Conservation (phyloP, 2,113 vertebrate species). For the Xenopus laevis region DNA sequence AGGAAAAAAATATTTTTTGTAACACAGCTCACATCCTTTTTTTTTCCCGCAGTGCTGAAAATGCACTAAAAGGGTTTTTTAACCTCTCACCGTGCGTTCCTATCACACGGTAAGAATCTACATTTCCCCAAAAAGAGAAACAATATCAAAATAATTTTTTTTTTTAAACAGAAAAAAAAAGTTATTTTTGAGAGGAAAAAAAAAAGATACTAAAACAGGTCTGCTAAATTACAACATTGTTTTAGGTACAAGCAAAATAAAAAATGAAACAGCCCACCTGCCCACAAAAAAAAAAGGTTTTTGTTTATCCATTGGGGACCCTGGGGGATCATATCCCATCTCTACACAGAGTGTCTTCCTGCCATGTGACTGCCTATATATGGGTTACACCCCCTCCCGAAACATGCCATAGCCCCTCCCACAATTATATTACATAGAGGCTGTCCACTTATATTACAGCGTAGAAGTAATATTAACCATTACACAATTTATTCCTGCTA, state of each 20-base stretch:
- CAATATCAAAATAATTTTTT: constrained; percentile 7
- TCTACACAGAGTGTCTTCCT: background rate
- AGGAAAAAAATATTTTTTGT: background rate
- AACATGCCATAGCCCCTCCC: background rate
- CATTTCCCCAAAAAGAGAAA: constrained; percentile 29
- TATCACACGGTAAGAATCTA: constrained; percentile 34
- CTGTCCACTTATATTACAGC: background rate
- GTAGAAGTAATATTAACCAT: background rate
- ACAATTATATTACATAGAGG: constrained; percentile 3
- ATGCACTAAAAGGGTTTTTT: constrained; percentile 41
- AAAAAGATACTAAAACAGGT: constrained; percentile 38
- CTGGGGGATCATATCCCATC: too few relatives aligned
- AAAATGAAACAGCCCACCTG: background rate
- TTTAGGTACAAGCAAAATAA: constrained; percentile 13
- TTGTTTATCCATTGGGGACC: background rate
- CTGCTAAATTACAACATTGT: constrained; percentile 21
- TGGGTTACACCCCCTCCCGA: background rate
- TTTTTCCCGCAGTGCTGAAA: constrained; percentile 38
- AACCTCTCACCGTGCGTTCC: constrained; percentile 28
- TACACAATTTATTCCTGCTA: background rate
- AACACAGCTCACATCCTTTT: constrained; percentile 30
- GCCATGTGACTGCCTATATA: background rate
- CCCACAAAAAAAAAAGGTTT: too few relatives aligned
- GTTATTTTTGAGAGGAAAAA: too few relatives aligned
- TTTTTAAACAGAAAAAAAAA: constrained; percentile 9